Base-by-base conservation (phyloP, 2,797 vertebrate genomes). In the Gymnoscopelus microlampas region DNA sequence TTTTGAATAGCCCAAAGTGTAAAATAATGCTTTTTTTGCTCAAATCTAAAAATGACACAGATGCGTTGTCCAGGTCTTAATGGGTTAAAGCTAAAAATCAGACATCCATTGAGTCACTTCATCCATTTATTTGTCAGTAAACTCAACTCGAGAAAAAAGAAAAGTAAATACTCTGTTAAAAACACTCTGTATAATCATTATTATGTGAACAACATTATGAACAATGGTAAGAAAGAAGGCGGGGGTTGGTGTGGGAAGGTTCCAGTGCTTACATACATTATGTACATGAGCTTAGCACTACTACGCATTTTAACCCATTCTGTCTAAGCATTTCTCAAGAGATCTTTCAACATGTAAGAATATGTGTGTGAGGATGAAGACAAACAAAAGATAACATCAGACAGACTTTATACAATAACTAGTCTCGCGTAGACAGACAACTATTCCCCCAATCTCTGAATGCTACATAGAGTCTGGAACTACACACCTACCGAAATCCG, bases 121-220 rank as follows among this genome's bases (percentile, higher is more conserved):
- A 91, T 92, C 51, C 78, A 53, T 89, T 93, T 90, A 93, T 90
- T 92, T 76, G 86, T 93, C 89, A 90, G 86, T 85, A 78, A 19
- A 82, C 89, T 90, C 84, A 85, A 67, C 29, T 71, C 10, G 62
- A 81, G 55, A 68, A 62, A 73, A 24, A 68, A 72, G 3, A 60
- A 71, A 82, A 68, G 77, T 75, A 73, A 63, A 75, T 39, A 39
- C 48, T 77, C 60, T 61, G 81, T 80, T 85, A 84, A 89, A 89
- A 87, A 85, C 63, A 84, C 65, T 71, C 54, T 83, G 62, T 24
- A 72, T 68, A 76, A 77, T 77, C 44, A 72, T 62, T 19, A 76
- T 77, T 9, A 74, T 63, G 63, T 58, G 26, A 53, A 26, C 26
- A 66, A 4, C 80, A 71, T 44, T 19, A 75, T 63, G 73, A 84